Evolutionary conservation across 2,113 vertebrate species (phyloP), one percentile per base, ranked within the genome.

Genomic region (Corvus moneduloides): DNA sequence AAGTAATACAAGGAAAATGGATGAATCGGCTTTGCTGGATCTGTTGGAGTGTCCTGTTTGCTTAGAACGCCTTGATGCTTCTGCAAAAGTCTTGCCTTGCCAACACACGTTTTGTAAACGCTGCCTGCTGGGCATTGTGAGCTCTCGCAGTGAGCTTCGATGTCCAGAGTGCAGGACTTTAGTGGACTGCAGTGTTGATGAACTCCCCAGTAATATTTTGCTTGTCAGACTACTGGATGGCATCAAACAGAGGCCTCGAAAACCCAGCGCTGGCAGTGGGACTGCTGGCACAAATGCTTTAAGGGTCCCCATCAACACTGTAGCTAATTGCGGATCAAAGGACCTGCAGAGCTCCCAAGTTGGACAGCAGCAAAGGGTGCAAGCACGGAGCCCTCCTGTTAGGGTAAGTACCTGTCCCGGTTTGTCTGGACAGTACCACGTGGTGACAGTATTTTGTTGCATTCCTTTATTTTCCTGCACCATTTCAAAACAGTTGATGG

Each of bases 21-120:
- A 99, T 95, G 99, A 99, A 92, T 99, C 99, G 5, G 98, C 99
- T 63, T 95, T 99, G 97, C 93, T 99, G 98, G 99, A 99, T 97
- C 98, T 99, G 88, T 97, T 99, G 77, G 99, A 99, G 98, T 99
- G 99, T 94, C 99, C 99, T 1, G 99, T 99, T 92, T 99, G 99
- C 95, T 97, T 99, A 56, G 99, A 99, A 97, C 99, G 99, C 37
- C 98, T 99, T 37, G 99, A 99, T 56, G 99, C 99, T 85, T 98
- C 99, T 8, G 99, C 99, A 2, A 99, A 99, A 96, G 99, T 99
- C 74, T 98, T 99, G 89, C 99, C 99, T 63, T 99, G 99, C 97
- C 99, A 99, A 75, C 99, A 99, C 96, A 99, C 99, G 0, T 99
- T 99, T 93, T 99, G 99, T 95, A 99, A 99, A 30, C 98, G 99